These are phyloP conservation scores for Micromesistius poutassou DNA, from an alignment of 2,797 vertebrate species.

Conservation along the genomic window DNA sequence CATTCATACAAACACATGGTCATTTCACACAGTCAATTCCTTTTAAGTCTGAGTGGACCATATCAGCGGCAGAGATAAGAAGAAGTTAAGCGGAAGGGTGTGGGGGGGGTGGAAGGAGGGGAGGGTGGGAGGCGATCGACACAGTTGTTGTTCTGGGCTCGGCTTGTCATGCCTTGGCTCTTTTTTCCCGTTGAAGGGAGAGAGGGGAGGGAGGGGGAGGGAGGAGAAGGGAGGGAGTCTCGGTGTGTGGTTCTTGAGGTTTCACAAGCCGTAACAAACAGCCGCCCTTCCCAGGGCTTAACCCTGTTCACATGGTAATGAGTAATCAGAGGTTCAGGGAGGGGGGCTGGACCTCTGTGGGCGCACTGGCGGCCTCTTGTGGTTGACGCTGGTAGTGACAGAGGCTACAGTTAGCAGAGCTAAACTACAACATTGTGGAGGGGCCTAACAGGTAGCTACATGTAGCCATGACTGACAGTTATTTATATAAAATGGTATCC, in stretches of 20 bases:
- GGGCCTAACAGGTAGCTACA: neutral
- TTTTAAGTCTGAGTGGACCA: too few species aligned
- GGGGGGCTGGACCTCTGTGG: neutral
- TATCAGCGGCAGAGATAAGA: too few species aligned
- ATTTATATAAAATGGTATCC: neutral
- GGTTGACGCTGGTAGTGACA: conserved; percentile 28
- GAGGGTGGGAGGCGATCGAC: neutral
- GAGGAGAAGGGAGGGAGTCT: neutral
- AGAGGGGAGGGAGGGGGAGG: too few species aligned
- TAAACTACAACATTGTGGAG: neutral
- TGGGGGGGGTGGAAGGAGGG: too few species aligned
- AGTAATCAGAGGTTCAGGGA: conserved; percentile 48
- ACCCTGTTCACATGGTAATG: conserved; percentile 65
- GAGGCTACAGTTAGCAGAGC: neutral
- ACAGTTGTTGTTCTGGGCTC: too few species aligned
- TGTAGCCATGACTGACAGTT: neutral
- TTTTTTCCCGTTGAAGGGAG: too few species aligned
- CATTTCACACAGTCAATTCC: too few species aligned
- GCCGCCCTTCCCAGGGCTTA: conserved; percentile 45
- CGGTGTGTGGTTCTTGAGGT: conserved; percentile 39
- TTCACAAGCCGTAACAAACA: conserved; percentile 59
- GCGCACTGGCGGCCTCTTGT: conserved; percentile 60
- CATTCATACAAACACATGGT: too few species aligned
- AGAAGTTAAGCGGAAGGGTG: too few species aligned
- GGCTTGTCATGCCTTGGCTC: too few species aligned